These are phyloP conservation scores for Porites rus DNA, from an alignment of 92 coral and sea anemone genomes.

Conservation along the genomic window DNA sequence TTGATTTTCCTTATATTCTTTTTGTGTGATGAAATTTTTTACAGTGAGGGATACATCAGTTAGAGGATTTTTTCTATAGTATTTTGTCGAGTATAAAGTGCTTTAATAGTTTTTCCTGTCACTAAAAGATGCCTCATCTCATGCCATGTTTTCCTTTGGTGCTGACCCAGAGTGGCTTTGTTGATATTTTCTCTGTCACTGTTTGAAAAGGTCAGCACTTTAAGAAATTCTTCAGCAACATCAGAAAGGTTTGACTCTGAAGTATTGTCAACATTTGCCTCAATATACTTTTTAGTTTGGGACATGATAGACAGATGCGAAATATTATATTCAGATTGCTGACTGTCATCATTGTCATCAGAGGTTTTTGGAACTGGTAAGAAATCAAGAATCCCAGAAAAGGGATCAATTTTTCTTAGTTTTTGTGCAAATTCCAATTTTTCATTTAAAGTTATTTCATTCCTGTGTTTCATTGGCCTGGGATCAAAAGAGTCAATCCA, in stretches of 20 bases:
- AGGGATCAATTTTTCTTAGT: conserved; percentile 62
- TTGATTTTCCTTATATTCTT: conserved; percentile 35
- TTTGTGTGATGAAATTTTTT: conserved; percentile 33
- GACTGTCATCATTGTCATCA: conserved; percentile 16
- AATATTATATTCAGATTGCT: not conserved
- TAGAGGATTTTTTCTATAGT: conserved; percentile 65
- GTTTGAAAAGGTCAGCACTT: conserved; percentile 44
- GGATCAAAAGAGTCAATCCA: conserved; percentile 82
- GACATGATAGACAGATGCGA: conserved; percentile 31
- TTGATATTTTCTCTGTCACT: conserved; percentile 50
- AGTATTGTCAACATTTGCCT: conserved; percentile 27
- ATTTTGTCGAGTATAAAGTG: conserved; percentile 70
- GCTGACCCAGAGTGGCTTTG: conserved; percentile 67
- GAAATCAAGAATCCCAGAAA: conserved; percentile 70
- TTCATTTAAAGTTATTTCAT: conserved; percentile 42
- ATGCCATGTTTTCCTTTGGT: conserved; percentile 61
- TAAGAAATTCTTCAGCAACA: conserved; percentile 39
- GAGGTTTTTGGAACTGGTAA: conserved; percentile 36
- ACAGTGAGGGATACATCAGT: conserved; percentile 49
- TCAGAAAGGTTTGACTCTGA: conserved; percentile 5
- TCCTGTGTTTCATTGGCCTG: conserved; percentile 66
- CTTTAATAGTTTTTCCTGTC: conserved; percentile 60
- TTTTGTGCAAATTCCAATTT: conserved; percentile 53
- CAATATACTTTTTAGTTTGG: conserved; percentile 49
- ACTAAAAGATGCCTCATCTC: conserved; percentile 67